These are phyloP conservation scores for Epizoanthus fatuus DNA, from an alignment of 92 coral and sea anemone species.

Conservation along the genomic window DNA sequence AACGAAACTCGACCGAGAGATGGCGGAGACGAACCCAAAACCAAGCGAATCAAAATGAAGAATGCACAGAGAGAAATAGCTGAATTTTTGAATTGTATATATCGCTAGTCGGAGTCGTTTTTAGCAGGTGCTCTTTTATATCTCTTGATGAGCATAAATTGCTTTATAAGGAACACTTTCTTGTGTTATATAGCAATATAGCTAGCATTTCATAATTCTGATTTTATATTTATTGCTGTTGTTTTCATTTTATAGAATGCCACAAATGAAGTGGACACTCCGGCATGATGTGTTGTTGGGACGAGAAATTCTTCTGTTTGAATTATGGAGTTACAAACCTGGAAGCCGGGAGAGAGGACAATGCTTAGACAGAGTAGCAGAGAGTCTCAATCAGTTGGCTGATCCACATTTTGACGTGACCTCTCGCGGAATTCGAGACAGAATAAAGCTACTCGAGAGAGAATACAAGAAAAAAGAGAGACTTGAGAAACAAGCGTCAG, in stretches of 20 bases:
- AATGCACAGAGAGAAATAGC: no score
- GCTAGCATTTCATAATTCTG: not conserved
- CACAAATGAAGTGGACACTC: constrained; percentile 40
- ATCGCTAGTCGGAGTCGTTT: no score
- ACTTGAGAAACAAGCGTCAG: constrained; percentile 51
- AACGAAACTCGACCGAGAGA: no score
- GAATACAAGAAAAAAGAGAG: constrained; percentile 44
- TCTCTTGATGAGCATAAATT: no score
- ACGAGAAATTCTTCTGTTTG: constrained; percentile 48
- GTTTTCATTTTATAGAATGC: not conserved
- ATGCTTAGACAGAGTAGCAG: constrained; percentile 58
- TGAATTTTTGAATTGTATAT: no score
- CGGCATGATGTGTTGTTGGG: constrained; percentile 52
- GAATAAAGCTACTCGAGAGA: constrained; percentile 55
- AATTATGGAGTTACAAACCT: constrained; percentile 59
- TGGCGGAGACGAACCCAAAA: no score
- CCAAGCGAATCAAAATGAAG: no score
- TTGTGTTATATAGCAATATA: no score
- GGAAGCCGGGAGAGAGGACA: constrained; percentile 63
- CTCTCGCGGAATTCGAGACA: constrained; percentile 56
- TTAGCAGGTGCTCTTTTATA: no score
- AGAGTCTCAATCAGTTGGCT: constrained; percentile 52
- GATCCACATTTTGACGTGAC: constrained; percentile 53
- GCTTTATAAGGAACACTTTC: no score
- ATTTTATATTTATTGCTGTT: not conserved